A percentile compares a stretch with the other conserved stretches of the same genome.
phyloP scores from a whole-genome alignment of 2,797 vertebrate genomes.

The Chlorospingus semifuscus region DNA sequence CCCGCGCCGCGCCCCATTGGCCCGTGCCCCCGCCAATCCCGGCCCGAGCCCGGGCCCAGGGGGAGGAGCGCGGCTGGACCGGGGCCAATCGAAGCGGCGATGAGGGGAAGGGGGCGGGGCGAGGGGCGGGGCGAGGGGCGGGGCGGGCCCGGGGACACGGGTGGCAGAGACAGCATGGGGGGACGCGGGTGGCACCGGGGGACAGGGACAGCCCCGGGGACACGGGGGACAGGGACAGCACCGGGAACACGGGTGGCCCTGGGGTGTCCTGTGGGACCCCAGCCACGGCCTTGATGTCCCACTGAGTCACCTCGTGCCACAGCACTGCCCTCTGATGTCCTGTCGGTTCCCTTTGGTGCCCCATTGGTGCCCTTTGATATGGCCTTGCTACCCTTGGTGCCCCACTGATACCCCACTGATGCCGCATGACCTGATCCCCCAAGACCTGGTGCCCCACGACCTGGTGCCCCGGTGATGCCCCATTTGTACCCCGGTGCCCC shows the following conservation, averaged over 20 bases:
- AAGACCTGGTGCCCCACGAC: neutral
- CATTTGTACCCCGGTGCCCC: rapidly evolving
- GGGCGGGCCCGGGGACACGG: neutral
- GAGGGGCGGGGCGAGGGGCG: neutral
- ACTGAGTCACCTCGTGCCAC: rapidly evolving
- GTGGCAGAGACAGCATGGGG: no score
- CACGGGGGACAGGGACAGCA: no score
- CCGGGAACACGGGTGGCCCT: no score
- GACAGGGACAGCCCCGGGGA: no score
- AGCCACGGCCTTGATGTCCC: neutral
- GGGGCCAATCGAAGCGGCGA: rapidly evolving
- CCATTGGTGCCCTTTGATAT: no score
- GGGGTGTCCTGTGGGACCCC: neutral
- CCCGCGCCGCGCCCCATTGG: neutral
- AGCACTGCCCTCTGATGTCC: rapidly evolving
- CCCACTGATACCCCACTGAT: no score
- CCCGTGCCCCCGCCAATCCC: neutral
- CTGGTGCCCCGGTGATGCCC: rapidly evolving
- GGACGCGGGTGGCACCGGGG: no score
- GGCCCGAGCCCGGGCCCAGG: rapidly evolving
- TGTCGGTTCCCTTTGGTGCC: neutral
- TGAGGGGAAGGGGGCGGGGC: neutral
- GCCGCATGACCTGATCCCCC: rapidly evolving
- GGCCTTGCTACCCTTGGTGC: no score
- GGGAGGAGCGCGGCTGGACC: neutral